Percentiles rank a stretch among this genome's conserved stretches.
phyloP scores from a whole-genome alignment of 2,797 vertebrate species.

The Tadarida brasiliensis region DNA sequence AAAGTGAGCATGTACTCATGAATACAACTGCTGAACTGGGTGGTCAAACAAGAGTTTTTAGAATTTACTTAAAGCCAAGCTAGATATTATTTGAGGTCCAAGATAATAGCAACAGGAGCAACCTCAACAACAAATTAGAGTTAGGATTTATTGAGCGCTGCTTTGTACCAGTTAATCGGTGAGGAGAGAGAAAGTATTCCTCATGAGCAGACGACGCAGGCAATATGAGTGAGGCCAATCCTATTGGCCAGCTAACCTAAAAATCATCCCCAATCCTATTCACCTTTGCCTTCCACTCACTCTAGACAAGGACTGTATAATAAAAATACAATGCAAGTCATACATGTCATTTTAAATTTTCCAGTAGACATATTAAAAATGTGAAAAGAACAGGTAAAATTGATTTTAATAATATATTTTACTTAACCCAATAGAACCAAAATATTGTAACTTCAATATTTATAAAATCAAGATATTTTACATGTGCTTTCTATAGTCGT shows the following conservation, averaged over 20 bases:
- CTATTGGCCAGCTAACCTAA: background rate
- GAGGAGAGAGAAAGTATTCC: background rate
- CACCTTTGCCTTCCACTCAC: background rate
- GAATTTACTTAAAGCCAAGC: background rate
- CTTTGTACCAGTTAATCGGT: background rate
- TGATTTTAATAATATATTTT: conserved; percentile 1
- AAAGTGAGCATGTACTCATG: background rate
- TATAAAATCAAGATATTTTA: conserved; percentile 39
- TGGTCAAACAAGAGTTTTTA: background rate
- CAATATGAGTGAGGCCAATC: background rate
- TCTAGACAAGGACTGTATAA: background rate
- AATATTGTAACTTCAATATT: conserved; percentile 6
- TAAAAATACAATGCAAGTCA: background rate
- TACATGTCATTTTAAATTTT: background rate
- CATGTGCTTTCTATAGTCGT: background rate
- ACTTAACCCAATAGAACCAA: background rate
- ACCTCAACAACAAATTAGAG: background rate
- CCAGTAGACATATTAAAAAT: background rate
- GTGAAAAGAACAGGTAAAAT: conserved; percentile 23
- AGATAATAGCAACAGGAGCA: background rate
- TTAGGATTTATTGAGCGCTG: background rate
- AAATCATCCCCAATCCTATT: background rate
- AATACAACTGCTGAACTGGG: background rate
- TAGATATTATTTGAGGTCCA: background rate
- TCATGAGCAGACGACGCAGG: background rate